Evolutionary conservation across 2,797 vertebrate genomes (phyloP), one percentile per base, ranked within the genome.

Genomic region (Zenarchopterus dispar): DNA sequence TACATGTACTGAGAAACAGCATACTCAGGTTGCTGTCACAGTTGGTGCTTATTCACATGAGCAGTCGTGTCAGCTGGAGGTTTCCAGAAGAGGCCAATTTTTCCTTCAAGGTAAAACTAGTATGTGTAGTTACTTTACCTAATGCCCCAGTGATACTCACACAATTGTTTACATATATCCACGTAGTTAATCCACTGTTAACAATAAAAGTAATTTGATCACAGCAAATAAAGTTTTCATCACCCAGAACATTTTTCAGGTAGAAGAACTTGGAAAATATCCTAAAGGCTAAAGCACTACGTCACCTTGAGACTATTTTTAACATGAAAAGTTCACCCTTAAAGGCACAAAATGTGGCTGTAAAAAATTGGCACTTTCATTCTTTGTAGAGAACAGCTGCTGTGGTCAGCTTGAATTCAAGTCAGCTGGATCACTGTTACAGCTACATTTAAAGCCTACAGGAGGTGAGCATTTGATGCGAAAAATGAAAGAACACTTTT

Each of bases 361-460:
- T 36, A 36, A 36, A 36, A 36, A 10, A 10, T 36, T 36, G 33
- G 33, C 53, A 45, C 53, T 49, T 73, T 53, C 59, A 57, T 70
- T 81, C 33, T 70, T 77, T 61, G 24, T 44, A 28, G 17, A 59
- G 48, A 61, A 42, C 52, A 55, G 60, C 24, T 5, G 56, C 70
- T 49, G 69, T 61, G 75, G 56, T 64, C 55, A 67, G 56, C 21
- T 52, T 66, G 57, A 77, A 56, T 68, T 62, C 48, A 57, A 2
- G 33, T 36, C 33, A 36, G 9, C 33, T 36, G 33, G 33, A 36
- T 36, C 33, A 36, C 33, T 2, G 33, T 36, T 36, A 36, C 33
- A 36, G 6, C 11, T 36, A 36, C 33, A 36, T 36, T 13, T 36
- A 36, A 36, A 10, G 33, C 33, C 11, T 13, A 36, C 9, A 36